Evolutionary conservation across 2,888 invertebrate species (phyloP).

Genomic region (Heliconius erato): DNA sequence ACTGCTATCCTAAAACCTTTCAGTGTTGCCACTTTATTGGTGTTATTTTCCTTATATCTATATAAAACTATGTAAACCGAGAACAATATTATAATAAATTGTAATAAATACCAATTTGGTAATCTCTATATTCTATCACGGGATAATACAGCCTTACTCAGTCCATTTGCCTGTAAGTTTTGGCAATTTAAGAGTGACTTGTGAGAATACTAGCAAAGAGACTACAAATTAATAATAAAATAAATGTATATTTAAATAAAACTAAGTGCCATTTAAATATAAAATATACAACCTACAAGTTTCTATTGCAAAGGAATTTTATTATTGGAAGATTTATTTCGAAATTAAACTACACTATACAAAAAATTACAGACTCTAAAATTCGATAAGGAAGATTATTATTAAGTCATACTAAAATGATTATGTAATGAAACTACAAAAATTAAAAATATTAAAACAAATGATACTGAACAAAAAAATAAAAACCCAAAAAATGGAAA

Average conservation of each 20-base stretch:
- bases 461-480: slow-evolving; percentile 47
- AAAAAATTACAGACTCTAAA: slow-evolving; percentile 4
- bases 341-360: not conserved
- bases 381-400: not conserved
- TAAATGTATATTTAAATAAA: not conserved
- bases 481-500: slow-evolving; percentile 68
- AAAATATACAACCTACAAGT: slow-evolving; percentile 26
- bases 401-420: not conserved
- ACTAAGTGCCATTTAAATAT: not conserved
- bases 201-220: slow-evolving; percentile 41
- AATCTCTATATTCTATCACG: slow-evolving; percentile 46
- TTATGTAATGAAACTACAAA: not conserved
- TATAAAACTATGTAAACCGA: slow-evolving; percentile 40
- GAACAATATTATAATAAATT: slow-evolving; percentile 21
- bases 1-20: slow-evolving; percentile 42
- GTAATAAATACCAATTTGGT: slow-evolving; percentile 36
- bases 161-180: slow-evolving; percentile 66
- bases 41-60: slow-evolving; percentile 48
- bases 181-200: slow-evolving; percentile 58
- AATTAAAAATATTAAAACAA: not conserved
- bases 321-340: slow-evolving; percentile 8
- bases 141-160: slow-evolving; percentile 72
- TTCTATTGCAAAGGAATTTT: slow-evolving; percentile 2
- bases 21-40: slow-evolving; percentile 48
- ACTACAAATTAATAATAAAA: slow-evolving; percentile 14